phyloP scores from a whole-genome alignment of 30 jellyfish, hydroid and myxozoan genomes.

The Catostylus mosaicus region DNA sequence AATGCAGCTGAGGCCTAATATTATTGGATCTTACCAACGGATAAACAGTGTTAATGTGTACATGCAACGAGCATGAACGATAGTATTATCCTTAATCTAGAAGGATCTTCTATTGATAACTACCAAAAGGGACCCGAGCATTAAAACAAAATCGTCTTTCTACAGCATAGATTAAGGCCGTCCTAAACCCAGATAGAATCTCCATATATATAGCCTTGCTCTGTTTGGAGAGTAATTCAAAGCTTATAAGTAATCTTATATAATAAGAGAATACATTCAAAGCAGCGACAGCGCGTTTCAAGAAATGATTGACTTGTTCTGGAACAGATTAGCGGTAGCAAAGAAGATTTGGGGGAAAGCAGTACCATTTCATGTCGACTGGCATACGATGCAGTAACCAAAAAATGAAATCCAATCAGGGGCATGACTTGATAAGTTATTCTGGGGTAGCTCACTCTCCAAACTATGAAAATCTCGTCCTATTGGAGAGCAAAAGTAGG shows the following conservation, averaged over 20 bases:
- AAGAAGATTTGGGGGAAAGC: no score
- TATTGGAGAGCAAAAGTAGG: no score
- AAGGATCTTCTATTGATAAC: not conserved
- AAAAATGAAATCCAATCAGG: no score
- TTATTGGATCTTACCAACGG: not conserved
- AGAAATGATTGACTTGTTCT: not conserved
- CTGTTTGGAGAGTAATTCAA: constrained; percentile 15
- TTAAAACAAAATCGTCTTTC: constrained; percentile 2
- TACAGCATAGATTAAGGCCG: not conserved
- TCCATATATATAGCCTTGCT: not conserved
- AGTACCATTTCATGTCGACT: no score
- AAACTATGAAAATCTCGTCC: no score
- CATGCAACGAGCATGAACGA: not conserved
- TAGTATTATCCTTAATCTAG: not conserved
- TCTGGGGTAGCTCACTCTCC: no score
- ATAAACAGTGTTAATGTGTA: not conserved
- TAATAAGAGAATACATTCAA: not conserved
- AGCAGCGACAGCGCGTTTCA: not conserved
- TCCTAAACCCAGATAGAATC: not conserved
- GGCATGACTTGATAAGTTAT: no score
- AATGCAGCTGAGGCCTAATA: not conserved
- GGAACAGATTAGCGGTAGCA: no score
- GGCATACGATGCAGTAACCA: no score
- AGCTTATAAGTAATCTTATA: not conserved
- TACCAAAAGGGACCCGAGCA: constrained; percentile 8